These are phyloP conservation scores for Magallana nippona DNA, from an alignment of 2,888 invertebrate genomes.

Conservation along the genomic window DNA sequence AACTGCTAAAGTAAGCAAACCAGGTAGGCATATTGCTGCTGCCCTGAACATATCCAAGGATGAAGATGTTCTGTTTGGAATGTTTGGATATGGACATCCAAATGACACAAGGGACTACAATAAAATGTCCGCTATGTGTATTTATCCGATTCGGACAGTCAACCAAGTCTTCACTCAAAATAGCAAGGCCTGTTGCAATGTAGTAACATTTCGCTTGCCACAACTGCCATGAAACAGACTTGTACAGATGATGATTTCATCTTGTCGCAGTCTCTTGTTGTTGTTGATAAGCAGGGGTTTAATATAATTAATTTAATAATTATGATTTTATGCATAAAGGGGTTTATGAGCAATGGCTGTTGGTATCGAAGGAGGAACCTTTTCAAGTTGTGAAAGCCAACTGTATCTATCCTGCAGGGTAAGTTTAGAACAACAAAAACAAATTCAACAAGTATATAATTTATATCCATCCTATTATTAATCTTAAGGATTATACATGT, in stretches of 20 bases:
- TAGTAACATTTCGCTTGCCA: constrained; percentile 95
- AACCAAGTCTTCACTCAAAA: constrained; percentile 96
- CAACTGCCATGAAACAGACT: too few species aligned
- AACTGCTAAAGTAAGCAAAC: constrained; percentile 95
- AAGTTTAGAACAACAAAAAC: too few species aligned
- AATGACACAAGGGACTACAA: constrained; percentile 60
- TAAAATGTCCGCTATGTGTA: constrained; percentile 92
- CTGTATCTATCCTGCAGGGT: too few species aligned
- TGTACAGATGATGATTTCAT: constrained; percentile 94
- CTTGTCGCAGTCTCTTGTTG: constrained; percentile 89
- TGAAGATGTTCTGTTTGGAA: constrained; percentile 96
- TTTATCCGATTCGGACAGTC: constrained; percentile 95
- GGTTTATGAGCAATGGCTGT: too few species aligned
- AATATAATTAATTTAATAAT: too few species aligned
- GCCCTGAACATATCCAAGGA: constrained; percentile 91
- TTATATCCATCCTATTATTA: too few species aligned
- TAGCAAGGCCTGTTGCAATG: constrained; percentile 96
- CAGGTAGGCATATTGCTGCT: constrained; percentile 94
- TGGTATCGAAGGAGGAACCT: too few species aligned
- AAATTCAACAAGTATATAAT: too few species aligned
- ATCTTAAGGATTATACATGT: too few species aligned
- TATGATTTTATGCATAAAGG: too few species aligned
- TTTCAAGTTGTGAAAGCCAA: too few species aligned
- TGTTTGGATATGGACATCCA: constrained; percentile 89
- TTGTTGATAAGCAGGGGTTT: constrained; percentile 97